Conservation (phyloP, 2,797 vertebrate genomes). For the Podarcis lilfordi region DNA sequence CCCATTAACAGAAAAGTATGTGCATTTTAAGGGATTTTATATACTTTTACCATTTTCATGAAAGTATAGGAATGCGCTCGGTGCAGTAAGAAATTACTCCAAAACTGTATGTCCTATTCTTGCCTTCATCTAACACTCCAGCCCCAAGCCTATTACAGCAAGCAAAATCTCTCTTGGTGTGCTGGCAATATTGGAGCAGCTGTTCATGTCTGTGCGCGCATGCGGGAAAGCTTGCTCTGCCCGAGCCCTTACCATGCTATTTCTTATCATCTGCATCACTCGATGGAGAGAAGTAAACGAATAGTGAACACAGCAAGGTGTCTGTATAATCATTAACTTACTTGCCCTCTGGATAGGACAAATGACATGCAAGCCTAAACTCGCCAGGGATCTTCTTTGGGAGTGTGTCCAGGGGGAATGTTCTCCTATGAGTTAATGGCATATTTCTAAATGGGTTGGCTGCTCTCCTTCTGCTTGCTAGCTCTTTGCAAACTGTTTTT, state of each 20-base stretch:
- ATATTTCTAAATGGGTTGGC: constrained; percentile 68
- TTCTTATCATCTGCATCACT: constrained; percentile 72
- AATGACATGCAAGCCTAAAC: constrained; percentile 70
- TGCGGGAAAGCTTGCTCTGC: constrained; percentile 39
- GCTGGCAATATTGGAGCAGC: constrained; percentile 52
- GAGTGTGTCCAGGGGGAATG: constrained; percentile 68
- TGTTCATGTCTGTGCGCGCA: constrained; percentile 35
- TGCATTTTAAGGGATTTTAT: constrained; percentile 73
- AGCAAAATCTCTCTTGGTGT: constrained; percentile 68
- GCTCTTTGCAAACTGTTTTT: constrained; percentile 58
- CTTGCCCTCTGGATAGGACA: constrained; percentile 69
- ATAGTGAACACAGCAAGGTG: constrained; percentile 66
- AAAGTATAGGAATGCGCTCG: constrained; percentile 38
- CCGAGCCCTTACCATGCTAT: constrained; percentile 65
- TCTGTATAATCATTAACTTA: constrained; percentile 74
- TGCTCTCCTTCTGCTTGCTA: constrained; percentile 61
- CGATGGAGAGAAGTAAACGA: constrained; percentile 68
- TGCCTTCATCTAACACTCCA: constrained; percentile 67
- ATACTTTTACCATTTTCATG: constrained; percentile 40
- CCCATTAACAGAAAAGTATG: constrained; percentile 75
- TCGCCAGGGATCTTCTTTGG: constrained; percentile 70
- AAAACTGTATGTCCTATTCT: constrained; percentile 34
- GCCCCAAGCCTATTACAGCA: constrained; percentile 55
- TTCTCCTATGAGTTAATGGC: constrained; percentile 68
- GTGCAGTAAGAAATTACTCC: constrained; percentile 50